Conservation (phyloP, 64 coral and sea anemone genomes). For the Stichodactyla mertensii region DNA sequence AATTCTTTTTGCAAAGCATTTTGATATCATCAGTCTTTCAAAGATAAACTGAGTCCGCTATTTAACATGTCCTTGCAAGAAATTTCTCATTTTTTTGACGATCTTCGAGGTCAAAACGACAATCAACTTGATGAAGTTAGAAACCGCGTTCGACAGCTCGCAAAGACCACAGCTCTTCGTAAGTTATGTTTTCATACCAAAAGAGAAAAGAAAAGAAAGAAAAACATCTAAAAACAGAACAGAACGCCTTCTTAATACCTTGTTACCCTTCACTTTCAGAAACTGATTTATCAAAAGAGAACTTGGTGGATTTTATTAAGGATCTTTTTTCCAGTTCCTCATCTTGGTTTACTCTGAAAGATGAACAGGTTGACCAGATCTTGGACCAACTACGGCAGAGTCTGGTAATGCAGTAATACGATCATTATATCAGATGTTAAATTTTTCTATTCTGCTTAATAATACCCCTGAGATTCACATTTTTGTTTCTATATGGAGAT, state of each 20-base stretch:
- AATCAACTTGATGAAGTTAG: not conserved
- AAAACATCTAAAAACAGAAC: not conserved
- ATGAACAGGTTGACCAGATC: not conserved
- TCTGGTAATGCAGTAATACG: not conserved
- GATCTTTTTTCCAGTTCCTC: not conserved
- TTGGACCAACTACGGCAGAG: not conserved
- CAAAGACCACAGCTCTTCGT: not conserved
- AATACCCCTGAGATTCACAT: too few species aligned
- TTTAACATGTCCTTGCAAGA: not conserved
- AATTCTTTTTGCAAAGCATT: not conserved
- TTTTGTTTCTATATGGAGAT: too few species aligned
- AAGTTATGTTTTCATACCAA: not conserved
- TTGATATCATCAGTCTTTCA: not conserved
- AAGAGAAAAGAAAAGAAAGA: not conserved
- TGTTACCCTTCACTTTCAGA: not conserved
- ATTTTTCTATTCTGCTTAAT: too few species aligned
- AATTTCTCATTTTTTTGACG: slow-evolving; percentile 18
- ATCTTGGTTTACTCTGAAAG: not conserved
- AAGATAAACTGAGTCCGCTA: not conserved
- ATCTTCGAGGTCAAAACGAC: not conserved
- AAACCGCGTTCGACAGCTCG: not conserved
- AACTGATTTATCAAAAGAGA: not conserved
- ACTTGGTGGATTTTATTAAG: not conserved
- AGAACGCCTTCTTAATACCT: too few species aligned
- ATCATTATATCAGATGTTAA: too few species aligned